Percentiles rank a stretch among this genome's conserved stretches.
Conservation (phyloP, 2,113 vertebrate species). For the Psammodynastes pulverulentus region DNA sequence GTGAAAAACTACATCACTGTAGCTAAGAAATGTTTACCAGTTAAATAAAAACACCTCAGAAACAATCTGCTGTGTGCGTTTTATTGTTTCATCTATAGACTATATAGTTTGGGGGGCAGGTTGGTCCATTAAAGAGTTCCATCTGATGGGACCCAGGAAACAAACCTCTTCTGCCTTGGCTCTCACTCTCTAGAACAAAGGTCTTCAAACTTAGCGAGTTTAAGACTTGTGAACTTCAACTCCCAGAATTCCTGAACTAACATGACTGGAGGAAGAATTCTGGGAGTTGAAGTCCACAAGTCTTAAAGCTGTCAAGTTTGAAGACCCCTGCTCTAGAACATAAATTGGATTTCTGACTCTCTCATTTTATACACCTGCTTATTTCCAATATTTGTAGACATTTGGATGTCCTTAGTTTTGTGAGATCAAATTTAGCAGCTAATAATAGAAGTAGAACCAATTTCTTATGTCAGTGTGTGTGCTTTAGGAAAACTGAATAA, state of each 20-base stretch:
- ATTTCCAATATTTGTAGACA: not conserved
- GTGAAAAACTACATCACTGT: not conserved
- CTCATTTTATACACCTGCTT: not conserved
- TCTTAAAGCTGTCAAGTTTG: too few relatives aligned
- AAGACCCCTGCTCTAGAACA: too few relatives aligned
- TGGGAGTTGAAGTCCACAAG: too few relatives aligned
- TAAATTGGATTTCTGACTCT: not conserved
- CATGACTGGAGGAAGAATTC: too few relatives aligned
- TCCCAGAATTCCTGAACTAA: too few relatives aligned
- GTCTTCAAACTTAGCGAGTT: too few relatives aligned
- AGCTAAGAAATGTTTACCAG: not conserved
- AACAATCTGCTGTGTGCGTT: not conserved
- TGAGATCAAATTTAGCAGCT: not conserved
- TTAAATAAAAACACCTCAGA: not conserved
- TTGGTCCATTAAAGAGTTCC: not conserved
- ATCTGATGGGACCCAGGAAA: not conserved
- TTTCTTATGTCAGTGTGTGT: not conserved
- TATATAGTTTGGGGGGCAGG: not conserved
- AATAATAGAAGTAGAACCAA: not conserved
- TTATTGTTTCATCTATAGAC: not conserved
- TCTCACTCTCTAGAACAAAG: not conserved
- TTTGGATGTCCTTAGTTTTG: not conserved
- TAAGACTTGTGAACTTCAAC: too few relatives aligned
- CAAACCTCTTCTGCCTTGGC: not conserved
- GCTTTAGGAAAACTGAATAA: not conserved